A percentile compares a stretch with the other conserved stretches of the same genome.
Evolutionary conservation across 2,113 vertebrate genomes (phyloP).

Genomic region (Naja naja): DNA sequence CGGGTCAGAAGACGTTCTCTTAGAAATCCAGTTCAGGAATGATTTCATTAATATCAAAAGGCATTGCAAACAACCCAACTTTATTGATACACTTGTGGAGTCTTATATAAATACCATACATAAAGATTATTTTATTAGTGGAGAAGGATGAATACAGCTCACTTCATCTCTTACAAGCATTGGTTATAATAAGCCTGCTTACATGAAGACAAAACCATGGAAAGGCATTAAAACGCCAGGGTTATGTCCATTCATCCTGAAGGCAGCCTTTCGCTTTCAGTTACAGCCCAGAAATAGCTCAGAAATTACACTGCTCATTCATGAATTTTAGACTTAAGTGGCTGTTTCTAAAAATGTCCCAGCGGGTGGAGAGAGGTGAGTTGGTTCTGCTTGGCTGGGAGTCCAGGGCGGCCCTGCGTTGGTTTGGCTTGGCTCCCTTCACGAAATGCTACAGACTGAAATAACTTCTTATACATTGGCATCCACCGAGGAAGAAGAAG

Average conservation of each 20-base stretch:
- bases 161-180: slow-evolving; percentile 48
- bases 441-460: slow-evolving; percentile 59
- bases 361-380: slow-evolving; percentile 53
- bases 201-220: slow-evolving; percentile 48
- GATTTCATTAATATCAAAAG: slow-evolving; percentile 50
- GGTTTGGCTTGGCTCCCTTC: slow-evolving; percentile 56
- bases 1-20: slow-evolving; percentile 38
- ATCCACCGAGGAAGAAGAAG: slow-evolving; percentile 55
- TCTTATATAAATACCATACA: slow-evolving; percentile 45
- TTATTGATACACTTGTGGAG: slow-evolving; percentile 42
- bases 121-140: slow-evolving; percentile 53
- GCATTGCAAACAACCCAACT: slow-evolving; percentile 50
- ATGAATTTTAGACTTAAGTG: slow-evolving; percentile 66
- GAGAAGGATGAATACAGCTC: slow-evolving; percentile 58
- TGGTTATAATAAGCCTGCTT: slow-evolving; percentile 40
- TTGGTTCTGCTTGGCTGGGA: slow-evolving; percentile 61
- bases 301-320: slow-evolving; percentile 65
- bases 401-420: slow-evolving; percentile 60
- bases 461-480: slow-evolving; percentile 65
- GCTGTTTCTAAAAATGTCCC: slow-evolving; percentile 66
- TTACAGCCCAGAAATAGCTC: slow-evolving; percentile 56
- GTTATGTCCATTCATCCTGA: slow-evolving; percentile 60
- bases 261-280: slow-evolving; percentile 58
- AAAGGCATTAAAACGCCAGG: slow-evolving; percentile 52
- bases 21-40: slow-evolving; percentile 39